Conservation (phyloP, 2,888 invertebrate species). For the Operophtera brumata region DNA sequence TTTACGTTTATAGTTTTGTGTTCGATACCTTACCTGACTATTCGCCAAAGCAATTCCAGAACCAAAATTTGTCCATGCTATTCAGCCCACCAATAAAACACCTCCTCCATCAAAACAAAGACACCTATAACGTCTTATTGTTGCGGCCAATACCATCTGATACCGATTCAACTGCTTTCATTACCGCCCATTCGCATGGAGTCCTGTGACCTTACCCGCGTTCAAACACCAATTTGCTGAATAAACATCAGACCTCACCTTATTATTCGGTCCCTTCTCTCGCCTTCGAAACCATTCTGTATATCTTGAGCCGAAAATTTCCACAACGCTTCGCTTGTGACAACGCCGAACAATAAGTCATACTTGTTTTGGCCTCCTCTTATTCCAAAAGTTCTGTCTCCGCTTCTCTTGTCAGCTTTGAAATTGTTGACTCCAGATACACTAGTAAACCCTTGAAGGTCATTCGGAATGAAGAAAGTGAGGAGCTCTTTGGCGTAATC, state of each 20-base stretch:
- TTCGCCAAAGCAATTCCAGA: conserved; percentile 4
- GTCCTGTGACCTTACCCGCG: conserved; percentile 42
- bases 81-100: conserved; percentile 18
- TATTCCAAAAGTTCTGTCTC: conserved; percentile 81
- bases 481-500: conserved; percentile 91
- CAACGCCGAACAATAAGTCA: conserved; percentile 94
- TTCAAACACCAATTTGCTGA: conserved; percentile 68
- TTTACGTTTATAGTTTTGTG: no score
- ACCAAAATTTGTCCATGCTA: conserved; percentile 18
- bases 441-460: conserved; percentile 83
- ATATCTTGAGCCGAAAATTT: conserved; percentile 93
- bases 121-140: conserved; percentile 32
- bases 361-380: conserved; percentile 84
- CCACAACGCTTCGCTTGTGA: conserved; percentile 95
- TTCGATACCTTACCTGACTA: neutral
- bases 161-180: conserved; percentile 46
- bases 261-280: conserved; percentile 92
- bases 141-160: conserved; percentile 33
- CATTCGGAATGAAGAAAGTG: conserved; percentile 85
- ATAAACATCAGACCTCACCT: conserved; percentile 73
- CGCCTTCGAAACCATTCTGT: conserved; percentile 93
- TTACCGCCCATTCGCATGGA: conserved; percentile 50
- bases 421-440: conserved; percentile 80
- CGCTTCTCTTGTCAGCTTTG: conserved; percentile 82
- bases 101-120: conserved; percentile 26